Conservation (phyloP, 2,113 vertebrate genomes). For the Corythornis vintsioides region DNA sequence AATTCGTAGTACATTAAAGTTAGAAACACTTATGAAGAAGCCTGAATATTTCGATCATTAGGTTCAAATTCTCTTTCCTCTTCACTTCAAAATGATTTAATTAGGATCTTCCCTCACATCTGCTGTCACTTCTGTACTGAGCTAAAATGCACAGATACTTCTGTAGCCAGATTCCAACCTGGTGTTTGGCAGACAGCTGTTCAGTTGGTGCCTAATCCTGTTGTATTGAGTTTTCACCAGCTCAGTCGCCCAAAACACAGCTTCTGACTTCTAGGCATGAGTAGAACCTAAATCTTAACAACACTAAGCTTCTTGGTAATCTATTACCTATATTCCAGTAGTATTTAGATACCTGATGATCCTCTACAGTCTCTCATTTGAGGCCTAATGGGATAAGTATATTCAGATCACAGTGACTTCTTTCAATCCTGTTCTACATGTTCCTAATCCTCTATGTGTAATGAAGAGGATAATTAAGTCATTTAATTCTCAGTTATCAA, state of each 20-base stretch:
- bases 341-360: background rate
- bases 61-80: background rate
- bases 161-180: background rate
- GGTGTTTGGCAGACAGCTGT: background rate
- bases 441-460: background rate
- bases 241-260: background rate
- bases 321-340: background rate
- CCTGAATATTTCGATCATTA: background rate
- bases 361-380: background rate
- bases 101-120: background rate
- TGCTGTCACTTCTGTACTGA: background rate
- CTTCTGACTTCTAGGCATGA: background rate
- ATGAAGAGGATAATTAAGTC: background rate
- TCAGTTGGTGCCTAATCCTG: background rate
- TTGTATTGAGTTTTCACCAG: accelerated
- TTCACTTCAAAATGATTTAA: background rate
- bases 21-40: background rate
- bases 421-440: background rate
- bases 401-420: background rate
- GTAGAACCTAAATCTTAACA: background rate
- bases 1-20: background rate
- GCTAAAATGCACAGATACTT: background rate
- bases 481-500: background rate
- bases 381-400: background rate
- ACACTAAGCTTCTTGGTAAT: background rate